Base-by-base conservation (phyloP, 2,888 invertebrate genomes). In the Pseudococcus longispinus region DNA sequence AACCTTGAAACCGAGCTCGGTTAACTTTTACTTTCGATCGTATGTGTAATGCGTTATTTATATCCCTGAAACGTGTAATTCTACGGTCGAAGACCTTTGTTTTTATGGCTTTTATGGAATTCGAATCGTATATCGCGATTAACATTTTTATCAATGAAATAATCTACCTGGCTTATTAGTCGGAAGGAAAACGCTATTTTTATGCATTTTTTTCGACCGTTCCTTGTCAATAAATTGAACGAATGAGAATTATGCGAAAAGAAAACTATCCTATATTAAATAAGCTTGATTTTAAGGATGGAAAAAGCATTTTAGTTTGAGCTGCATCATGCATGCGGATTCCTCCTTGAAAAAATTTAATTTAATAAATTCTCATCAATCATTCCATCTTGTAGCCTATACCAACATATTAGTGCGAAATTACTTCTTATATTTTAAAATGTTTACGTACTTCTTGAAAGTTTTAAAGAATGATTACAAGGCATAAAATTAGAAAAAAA, bases 11-110 rank as follows among this genome's bases (percentile, higher is more conserved):
- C 4, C 29, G 77, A 42, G 42, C 74, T 32, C 37, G 77, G 29
- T 42, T 15, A 80, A 80, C 77, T 80, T 80, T 80, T 80, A 80
- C 77, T 80, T 80, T 80, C 77, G 77, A 70, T 29, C 70, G 26
- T 29, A 70, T 70, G 32, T 5, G 29, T 60, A 60, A 70, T 70
- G 15, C 18, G 15, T 70, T 29, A 70, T 70, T 70, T 70, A 70
- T 70, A 29, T 70, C 60, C 23, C 60, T 60, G 23, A 29, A 70
- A 70, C 29, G 18, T 13, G 15, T 18, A 4, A n/a, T 18, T 18
- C 70, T 26, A 6, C 8, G 70, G 70, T 70, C 29, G 32, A 70
- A 70, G 70, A 29, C 26, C 29, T 29, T 70, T 70, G 18, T 18
- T 70, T 29, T 32, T 60, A 60, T 18, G 18, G 55, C n/a, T 60